phyloP scores from a whole-genome alignment of 2,113 vertebrate genomes.

The Gallinago undulata region DNA sequence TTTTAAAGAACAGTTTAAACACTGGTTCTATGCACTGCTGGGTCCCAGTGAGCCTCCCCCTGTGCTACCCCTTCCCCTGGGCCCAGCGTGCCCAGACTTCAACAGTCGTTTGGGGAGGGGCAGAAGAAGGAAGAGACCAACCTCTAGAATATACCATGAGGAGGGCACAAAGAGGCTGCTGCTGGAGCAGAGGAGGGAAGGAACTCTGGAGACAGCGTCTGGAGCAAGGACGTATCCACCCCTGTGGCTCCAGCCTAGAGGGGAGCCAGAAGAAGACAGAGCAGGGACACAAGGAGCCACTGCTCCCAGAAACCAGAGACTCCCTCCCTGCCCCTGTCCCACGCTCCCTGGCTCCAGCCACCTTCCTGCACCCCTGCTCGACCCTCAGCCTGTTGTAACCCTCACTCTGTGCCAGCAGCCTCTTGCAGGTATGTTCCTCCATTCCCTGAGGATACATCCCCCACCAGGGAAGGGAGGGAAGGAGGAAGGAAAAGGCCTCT shows the following conservation, averaged over 20 bases:
- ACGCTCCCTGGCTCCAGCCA: background rate
- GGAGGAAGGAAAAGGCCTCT: background rate
- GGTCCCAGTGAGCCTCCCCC: background rate
- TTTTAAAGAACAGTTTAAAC: constrained; percentile 5
- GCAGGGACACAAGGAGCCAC: background rate
- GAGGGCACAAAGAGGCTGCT: background rate
- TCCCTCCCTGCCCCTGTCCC: background rate
- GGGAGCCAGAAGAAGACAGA: background rate
- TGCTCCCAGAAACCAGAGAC: background rate
- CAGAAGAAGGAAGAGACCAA: background rate
- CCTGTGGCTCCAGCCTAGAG: background rate
- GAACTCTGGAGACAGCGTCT: background rate
- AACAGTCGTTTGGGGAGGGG: background rate
- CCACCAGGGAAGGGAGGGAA: background rate
- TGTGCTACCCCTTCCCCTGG: background rate
- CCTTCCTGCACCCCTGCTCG: background rate
- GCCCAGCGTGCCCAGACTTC: background rate
- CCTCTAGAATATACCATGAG: background rate
- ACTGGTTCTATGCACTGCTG: background rate
- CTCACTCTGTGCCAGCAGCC: background rate
- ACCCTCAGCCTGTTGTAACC: background rate
- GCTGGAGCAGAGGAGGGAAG: background rate
- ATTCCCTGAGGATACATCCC: background rate
- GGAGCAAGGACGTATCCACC: background rate
- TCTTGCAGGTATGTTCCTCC: accelerated